Base-by-base conservation (phyloP, 2,888 invertebrate species). In the Dorcus parallelipipedus region DNA sequence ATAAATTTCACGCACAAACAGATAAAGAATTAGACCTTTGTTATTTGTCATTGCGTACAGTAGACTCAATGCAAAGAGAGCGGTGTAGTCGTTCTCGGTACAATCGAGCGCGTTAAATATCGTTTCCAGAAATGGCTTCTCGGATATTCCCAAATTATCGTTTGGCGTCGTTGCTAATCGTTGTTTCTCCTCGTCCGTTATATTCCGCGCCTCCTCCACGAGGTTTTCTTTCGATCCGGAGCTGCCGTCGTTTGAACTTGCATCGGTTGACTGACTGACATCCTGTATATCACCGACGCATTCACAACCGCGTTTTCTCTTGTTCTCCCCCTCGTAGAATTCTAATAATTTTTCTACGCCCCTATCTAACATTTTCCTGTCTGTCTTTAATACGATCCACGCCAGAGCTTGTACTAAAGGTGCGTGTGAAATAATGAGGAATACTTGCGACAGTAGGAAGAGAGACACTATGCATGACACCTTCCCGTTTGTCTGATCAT, bases 141-240 rank as follows among this genome's bases (percentile, higher is more conserved):
- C 85, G 20, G 81, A 80, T 49, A 84, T 77, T 42, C 82, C 80
- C 77, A 74, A 71, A 5, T 80, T 71, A 54, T 69, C 71, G 40
- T 73, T 71, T 8, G 68, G 64, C 2, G 72, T 72, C 20, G 68
- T 67, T 42, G 62, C 63, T 54, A 71, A 64, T 67, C 71, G 75
- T 71, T 93, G 89, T 72, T 97, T 97, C 73, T 97, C 95, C 75
- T 97, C 96, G 72, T 96, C 96, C 0, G 96, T 96, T 17, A 95
- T 91, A 77, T 95, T 95, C 52, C 86, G 80, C 58, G 86, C 78
- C 60, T 81, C 80, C 69, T 83, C 84, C 0, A 79, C 48, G 40
- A 73, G 59, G 64, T 70, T 70, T 50, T 74, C 75, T 60, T 71
- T 71, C 2, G 74, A 73, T 62, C 71, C 69, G 7, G 66, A 67